These are phyloP conservation scores for Dermolepida albohirtum DNA, from an alignment of 2,888 invertebrate genomes.

Conservation along the genomic window DNA sequence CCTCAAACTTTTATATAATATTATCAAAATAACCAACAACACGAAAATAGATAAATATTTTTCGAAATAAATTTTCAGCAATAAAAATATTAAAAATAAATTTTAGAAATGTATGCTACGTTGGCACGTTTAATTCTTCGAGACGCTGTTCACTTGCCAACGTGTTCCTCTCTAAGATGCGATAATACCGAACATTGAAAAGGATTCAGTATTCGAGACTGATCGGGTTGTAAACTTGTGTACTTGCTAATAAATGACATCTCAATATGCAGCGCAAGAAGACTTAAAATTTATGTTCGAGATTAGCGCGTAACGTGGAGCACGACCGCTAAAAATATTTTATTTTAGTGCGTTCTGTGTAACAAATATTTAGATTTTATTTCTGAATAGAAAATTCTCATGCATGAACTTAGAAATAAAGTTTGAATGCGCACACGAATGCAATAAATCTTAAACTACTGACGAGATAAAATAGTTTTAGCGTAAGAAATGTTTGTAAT, in stretches of 20 bases:
- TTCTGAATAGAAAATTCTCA: slow-evolving; percentile 16
- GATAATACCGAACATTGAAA: no score
- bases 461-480: no score
- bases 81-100: slow-evolving; percentile 33
- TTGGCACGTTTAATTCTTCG: slow-evolving; percentile 9
- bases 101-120: slow-evolving; percentile 19
- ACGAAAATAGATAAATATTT: neutral
- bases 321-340: slow-evolving; percentile 14
- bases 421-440: slow-evolving; percentile 3
- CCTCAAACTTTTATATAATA: slow-evolving; percentile 23
- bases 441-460: neutral
- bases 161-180: no score
- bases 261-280: no score
- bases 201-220: no score
- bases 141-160: no score
- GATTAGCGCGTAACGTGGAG: neutral
- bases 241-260: no score
- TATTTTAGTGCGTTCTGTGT: neutral
- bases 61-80: slow-evolving; percentile 6
- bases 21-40: slow-evolving; percentile 13
- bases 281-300: no score
- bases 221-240: no score
- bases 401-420: slow-evolving; percentile 6
- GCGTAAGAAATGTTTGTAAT: no score
- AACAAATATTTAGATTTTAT: slow-evolving; percentile 24